Conservation (phyloP, 2,888 invertebrate genomes). For the Malthinus seriepunctatus region DNA sequence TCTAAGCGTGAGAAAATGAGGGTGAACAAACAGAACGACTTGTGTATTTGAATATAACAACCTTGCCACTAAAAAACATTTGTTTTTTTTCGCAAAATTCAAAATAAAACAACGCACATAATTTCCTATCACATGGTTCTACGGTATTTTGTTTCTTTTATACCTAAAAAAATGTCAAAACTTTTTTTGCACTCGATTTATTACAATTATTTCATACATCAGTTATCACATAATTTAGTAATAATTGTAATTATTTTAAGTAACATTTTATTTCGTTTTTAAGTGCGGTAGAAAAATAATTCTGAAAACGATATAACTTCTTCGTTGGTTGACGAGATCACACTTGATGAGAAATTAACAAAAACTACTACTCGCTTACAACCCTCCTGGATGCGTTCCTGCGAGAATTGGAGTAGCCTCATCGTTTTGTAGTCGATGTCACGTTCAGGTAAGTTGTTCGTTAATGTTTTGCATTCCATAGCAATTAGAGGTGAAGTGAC, state of each 20-base stretch:
- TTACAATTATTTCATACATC: slow-evolving; percentile 15
- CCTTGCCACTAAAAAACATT: slow-evolving; percentile 8
- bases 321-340: slow-evolving; percentile 30
- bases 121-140: slow-evolving; percentile 28
- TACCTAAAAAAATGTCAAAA: slow-evolving; percentile 21
- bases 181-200: slow-evolving; percentile 7
- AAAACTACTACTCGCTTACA: background rate
- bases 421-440: too few relatives aligned
- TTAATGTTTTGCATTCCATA: background rate
- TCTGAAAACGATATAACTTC: slow-evolving; percentile 11
- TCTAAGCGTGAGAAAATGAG: slow-evolving; percentile 20
- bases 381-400: too few relatives aligned
- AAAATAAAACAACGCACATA: slow-evolving; percentile 2
- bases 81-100: background rate
- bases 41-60: slow-evolving; percentile 7
- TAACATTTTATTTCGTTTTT: slow-evolving; percentile 17
- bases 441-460: background rate
- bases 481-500: background rate
- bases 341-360: slow-evolving; percentile 11
- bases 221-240: slow-evolving; percentile 25
- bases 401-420: too few relatives aligned
- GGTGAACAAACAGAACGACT: slow-evolving; percentile 17
- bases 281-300: background rate
- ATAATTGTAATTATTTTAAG: slow-evolving; percentile 18
- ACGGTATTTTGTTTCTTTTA: slow-evolving; percentile 17